A percentile compares a stretch with the other conserved stretches of the same genome.
phyloP scores from a whole-genome alignment of 2,888 invertebrate genomes.

The Stenotaenia linearis region DNA sequence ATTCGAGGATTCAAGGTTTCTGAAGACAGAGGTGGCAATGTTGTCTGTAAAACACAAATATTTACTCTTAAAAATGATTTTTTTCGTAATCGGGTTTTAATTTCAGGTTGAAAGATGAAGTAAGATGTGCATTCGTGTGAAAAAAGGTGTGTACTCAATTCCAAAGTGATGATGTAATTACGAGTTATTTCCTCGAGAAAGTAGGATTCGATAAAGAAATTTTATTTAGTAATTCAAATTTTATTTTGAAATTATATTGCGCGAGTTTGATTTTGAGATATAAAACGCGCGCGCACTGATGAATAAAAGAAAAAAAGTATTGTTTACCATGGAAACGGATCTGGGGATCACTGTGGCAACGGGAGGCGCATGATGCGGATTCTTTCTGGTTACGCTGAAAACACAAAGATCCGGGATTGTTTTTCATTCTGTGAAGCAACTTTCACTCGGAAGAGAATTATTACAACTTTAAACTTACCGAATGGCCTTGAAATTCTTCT shows the following conservation, averaged over 20 bases:
- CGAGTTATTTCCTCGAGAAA: not conserved
- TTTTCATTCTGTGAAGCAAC: not conserved
- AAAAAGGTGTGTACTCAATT: not conserved
- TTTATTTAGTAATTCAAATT: no score
- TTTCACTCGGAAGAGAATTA: not conserved
- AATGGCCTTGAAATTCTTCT: slow-evolving; percentile 15
- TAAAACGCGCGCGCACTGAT: not conserved
- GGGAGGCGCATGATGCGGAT: not conserved
- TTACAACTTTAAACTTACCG: not conserved
- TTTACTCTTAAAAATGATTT: no score
- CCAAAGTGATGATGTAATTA: not conserved
- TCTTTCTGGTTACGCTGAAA: slow-evolving; percentile 3
- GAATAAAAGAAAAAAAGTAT: not conserved
- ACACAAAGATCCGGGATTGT: not conserved
- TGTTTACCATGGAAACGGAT: slow-evolving; percentile 24
- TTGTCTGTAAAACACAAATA: not conserved
- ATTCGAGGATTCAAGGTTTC: slow-evolving; percentile 27
- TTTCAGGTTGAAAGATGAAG: not conserved
- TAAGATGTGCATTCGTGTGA: not conserved
- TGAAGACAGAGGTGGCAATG: not conserved
- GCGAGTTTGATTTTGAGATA: no score
- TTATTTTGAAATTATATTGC: no score
- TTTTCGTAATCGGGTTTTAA: no score
- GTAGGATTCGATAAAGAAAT: not conserved
- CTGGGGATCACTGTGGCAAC: slow-evolving; percentile 24